Evolutionary conservation across 2,888 invertebrate species (phyloP).

Genomic region (Dioctria linearis): DNA sequence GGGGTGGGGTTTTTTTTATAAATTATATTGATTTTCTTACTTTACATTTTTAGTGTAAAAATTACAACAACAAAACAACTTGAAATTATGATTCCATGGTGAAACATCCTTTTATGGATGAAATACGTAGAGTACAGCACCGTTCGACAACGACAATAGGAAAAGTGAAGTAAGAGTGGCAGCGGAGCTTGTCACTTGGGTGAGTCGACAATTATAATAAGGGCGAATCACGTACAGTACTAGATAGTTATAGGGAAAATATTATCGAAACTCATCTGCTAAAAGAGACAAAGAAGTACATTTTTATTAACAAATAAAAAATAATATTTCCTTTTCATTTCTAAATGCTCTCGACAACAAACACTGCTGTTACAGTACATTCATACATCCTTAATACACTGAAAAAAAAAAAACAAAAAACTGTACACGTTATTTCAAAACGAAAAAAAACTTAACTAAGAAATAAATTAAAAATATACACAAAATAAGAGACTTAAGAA

Average conservation of each 20-base stretch:
- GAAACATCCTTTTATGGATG: no score
- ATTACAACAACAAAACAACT: no score
- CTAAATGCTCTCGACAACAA: conserved; percentile 18
- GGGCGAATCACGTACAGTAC: not conserved
- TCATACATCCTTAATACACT: not conserved
- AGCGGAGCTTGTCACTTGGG: no score
- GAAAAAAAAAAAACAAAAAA: not conserved
- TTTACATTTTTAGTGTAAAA: no score
- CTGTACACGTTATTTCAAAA: not conserved
- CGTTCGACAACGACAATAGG: no score
- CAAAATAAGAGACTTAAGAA: conserved; percentile 16
- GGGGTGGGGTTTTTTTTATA: no score
- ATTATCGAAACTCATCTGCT: conserved; percentile 15
- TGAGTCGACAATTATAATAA: not conserved
- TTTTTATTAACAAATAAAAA: conserved; percentile 50
- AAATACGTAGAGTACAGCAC: no score
- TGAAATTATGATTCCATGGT: no score
- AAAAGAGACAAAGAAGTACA: conserved; percentile 38
- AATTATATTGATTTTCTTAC: no score
- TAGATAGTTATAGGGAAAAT: not conserved
- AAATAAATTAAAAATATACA: conserved; percentile 46
- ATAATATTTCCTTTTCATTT: conserved; percentile 22
- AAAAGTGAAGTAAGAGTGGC: no score
- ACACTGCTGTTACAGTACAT: conserved; percentile 15
- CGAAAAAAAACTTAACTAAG: conserved; percentile 22